Conservation (phyloP, 2,113 vertebrate species). For the Platycercus adscitus region DNA sequence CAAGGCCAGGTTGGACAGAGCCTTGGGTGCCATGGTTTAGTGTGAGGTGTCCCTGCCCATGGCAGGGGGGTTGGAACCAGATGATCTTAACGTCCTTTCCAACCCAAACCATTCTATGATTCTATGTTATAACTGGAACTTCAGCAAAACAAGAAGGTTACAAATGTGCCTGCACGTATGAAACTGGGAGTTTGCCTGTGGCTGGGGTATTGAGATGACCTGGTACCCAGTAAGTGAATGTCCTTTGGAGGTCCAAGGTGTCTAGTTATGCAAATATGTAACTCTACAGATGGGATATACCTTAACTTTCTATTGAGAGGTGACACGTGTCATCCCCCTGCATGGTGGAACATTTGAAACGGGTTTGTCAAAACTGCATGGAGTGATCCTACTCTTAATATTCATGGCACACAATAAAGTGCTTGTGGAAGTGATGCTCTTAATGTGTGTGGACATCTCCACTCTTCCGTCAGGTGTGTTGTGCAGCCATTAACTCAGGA, state of each 20-base stretch:
- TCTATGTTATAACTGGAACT: not conserved
- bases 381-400: not conserved
- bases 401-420: not conserved
- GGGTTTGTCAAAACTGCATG: not conserved
- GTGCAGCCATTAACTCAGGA: not conserved
- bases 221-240: not conserved
- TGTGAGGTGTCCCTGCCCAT: too few relatives aligned
- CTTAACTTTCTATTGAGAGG: not conserved
- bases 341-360: not conserved
- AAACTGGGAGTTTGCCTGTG: not conserved
- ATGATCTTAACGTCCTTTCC: too few relatives aligned
- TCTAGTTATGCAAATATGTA: not conserved
- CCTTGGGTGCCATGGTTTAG: too few relatives aligned
- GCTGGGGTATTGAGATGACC: not conserved
- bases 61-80: too few relatives aligned
- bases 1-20: too few relatives aligned
- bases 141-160: rapidly evolving
- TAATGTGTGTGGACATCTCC: not conserved
- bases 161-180: not conserved
- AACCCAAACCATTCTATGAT: too few relatives aligned
- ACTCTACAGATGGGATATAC: not conserved
- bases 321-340: not conserved
- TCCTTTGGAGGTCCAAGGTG: not conserved
- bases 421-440: not conserved
- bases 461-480: not conserved